Conservation (phyloP, 1,140 invertebrate species). For the Akabosia matsudoensis region DNA sequence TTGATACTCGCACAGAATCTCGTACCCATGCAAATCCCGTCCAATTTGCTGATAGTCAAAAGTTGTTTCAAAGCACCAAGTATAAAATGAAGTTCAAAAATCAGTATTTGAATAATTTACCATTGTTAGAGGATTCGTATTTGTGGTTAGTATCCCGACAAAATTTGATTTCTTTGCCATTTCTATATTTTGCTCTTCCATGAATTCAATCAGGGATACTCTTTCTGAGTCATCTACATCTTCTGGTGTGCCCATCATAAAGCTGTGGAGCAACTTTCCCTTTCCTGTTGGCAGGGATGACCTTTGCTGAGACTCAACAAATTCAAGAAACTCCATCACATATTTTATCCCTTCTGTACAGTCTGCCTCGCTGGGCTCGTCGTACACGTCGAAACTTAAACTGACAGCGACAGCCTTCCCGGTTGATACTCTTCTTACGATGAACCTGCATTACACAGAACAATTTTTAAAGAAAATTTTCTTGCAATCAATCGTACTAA, state of each 20-base stretch:
- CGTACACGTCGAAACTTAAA: conserved; percentile 72
- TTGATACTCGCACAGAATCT: conserved; percentile 72
- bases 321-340: conserved; percentile 3
- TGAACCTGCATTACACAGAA: conserved; percentile 58
- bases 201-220: conserved; percentile 68
- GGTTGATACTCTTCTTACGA: conserved; percentile 53
- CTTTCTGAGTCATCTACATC: conserved; percentile 66
- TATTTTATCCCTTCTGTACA: conserved; percentile 61
- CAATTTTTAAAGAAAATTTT: background rate
- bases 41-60: conserved; percentile 67
- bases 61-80: conserved; percentile 23
- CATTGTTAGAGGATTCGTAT: conserved; percentile 78
- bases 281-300: conserved; percentile 62
- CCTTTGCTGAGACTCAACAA: conserved; percentile 48
- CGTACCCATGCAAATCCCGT: conserved; percentile 72
- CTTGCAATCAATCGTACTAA: background rate
- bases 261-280: conserved; percentile 72
- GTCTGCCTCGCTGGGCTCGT: conserved; percentile 67
- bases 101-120: conserved; percentile 53
- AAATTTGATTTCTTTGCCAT: conserved; percentile 65
- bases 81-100: conserved; percentile 13
- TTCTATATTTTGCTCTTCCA: conserved; percentile 69
- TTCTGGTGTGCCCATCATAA: conserved; percentile 65
- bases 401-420: conserved; percentile 61
- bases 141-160: conserved; percentile 74